Base-by-base conservation (phyloP, 2,888 invertebrate genomes). In the Beris morrisii region DNA sequence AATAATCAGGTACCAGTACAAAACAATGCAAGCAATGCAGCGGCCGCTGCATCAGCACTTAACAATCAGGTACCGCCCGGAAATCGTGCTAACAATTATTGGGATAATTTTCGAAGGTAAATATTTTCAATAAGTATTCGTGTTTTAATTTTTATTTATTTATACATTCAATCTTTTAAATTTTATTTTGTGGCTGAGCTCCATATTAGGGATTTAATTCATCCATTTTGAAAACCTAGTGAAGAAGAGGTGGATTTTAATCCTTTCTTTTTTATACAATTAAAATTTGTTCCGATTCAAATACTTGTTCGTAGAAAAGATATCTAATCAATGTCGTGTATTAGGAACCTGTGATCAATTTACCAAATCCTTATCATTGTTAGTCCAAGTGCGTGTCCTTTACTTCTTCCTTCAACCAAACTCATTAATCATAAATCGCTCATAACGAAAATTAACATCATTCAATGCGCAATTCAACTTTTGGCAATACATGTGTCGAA, bases 21-120 rank as follows among this genome's bases (percentile, higher is more conserved):
- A 79, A 58, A 74, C 72, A 66, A 61, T 61, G 6, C 78, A 75
- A 70, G 15, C 64, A 64, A 65, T 67, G 58, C 68, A 53, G 69
- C 70, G 32, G 65, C 73, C 15, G 65, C 71, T 55, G 78, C 71
- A 38, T 72, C 86, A 71, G 87, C 90, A 0, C 83, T 94, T 53
- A 94, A 94, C 80, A 94, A 94, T 79, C 93, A 94, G 83, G 93
- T 94, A 64, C 90, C 93, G 46, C 94, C 94, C 44, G 93, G 94
- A 32, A 93, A 92, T 80, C 84, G 94, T 71, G 93, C 93, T 65
- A 95, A 95, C 80, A 95, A 95, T 82, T 95, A 94, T 81, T 94
- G 93, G 93, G 94, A 95, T 78, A 94, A 95, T 82, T 94, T 95
- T 79, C 84, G 93, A 83, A 93, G 93, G 93, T 92, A 88, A 85